Evolutionary conservation across 53 echinoderm and acorn worm species (phyloP).

Genomic region (Arbacia lixula): DNA sequence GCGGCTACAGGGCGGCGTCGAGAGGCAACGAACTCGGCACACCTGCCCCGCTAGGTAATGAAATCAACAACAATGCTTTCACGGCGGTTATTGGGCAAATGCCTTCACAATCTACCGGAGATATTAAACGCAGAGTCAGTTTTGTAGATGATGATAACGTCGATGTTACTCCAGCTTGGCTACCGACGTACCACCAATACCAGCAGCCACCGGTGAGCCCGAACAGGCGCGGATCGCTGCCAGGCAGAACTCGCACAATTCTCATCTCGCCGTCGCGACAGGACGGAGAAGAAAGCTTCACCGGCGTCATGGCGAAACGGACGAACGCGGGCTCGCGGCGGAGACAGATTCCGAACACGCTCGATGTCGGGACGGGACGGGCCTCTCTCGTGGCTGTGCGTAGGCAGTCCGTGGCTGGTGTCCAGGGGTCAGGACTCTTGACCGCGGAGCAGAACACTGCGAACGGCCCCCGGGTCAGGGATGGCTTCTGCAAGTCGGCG

Average conservation of each 20-base stretch:
- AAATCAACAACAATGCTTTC: slow-evolving; percentile 25
- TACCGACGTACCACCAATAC: background rate
- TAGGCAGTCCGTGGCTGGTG: slow-evolving; percentile 9
- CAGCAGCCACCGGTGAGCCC: background rate
- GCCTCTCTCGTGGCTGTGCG: background rate
- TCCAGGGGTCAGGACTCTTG: background rate
- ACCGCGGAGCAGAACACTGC: slow-evolving; percentile 2
- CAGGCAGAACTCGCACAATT: background rate
- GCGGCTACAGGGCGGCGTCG: background rate
- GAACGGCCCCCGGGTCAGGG: slow-evolving; percentile 3
- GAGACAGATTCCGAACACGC: background rate
- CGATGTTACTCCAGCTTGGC: background rate
- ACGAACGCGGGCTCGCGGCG: slow-evolving; percentile 4
- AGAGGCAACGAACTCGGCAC: background rate
- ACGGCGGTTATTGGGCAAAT: background rate
- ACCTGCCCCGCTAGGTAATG: slow-evolving; percentile 10
- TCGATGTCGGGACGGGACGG: slow-evolving; percentile 1
- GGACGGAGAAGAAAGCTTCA: background rate
- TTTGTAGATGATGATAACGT: background rate
- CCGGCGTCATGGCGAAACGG: slow-evolving; percentile 36
- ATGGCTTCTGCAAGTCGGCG: slow-evolving; percentile 32
- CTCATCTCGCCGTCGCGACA: background rate
- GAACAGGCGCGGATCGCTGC: slow-evolving; percentile 17
- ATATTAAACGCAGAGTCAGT: slow-evolving; percentile 16
- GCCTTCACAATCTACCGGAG: slow-evolving; percentile 8